phyloP scores from a whole-genome alignment of 2,797 vertebrate genomes.

The Pachyuromys duprasi region DNA sequence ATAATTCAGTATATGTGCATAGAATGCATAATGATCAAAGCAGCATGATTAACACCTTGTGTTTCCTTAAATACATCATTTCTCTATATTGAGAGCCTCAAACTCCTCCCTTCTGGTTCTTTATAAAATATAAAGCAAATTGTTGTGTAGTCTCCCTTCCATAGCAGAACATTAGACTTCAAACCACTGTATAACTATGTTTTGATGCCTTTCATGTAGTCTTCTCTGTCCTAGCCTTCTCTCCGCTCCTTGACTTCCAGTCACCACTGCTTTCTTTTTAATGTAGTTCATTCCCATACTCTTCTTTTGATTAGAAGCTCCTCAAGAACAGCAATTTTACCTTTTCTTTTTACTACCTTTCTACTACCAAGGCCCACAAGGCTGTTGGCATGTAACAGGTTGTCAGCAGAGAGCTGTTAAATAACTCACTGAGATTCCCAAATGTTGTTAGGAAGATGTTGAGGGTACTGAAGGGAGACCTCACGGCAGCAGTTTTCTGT shows the following conservation, averaged over 20 bases:
- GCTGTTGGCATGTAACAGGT: neutral
- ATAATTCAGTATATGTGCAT: neutral
- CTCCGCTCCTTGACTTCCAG: neutral
- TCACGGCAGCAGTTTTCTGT: neutral
- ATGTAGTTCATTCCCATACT: neutral
- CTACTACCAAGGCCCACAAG: neutral
- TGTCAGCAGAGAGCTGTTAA: slow-evolving; percentile 24
- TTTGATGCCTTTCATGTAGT: neutral
- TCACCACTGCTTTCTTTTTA: too few species aligned
- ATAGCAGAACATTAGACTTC: neutral
- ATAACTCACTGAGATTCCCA: neutral
- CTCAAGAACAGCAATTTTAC: neutral
- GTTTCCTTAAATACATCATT: neutral
- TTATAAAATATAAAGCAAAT: neutral
- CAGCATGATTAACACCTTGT: neutral
- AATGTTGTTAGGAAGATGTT: neutral
- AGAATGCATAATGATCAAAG: neutral
- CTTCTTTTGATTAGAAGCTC: neutral
- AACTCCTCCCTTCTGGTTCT: neutral
- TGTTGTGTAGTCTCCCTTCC: neutral
- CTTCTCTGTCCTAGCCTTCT: neutral
- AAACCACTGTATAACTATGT: neutral
- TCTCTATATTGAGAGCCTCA: neutral
- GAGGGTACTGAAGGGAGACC: neutral
- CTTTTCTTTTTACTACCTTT: neutral